phyloP scores from a whole-genome alignment of 2,888 invertebrate species.

The Xanthorhoe spadicearia region DNA sequence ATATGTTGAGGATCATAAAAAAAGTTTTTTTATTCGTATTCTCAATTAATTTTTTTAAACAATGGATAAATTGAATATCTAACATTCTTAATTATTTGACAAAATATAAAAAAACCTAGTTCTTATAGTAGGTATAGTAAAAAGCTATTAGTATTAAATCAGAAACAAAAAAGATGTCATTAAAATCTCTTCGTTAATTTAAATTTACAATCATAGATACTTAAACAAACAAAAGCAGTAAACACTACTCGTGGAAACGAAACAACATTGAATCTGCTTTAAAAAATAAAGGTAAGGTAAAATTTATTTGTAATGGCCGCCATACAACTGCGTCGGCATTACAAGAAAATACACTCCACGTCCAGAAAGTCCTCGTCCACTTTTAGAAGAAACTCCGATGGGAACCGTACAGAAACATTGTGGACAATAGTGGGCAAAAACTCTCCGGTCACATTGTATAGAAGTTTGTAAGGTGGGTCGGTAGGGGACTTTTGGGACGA shows the following conservation, averaged over 20 bases:
- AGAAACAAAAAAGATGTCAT: neutral
- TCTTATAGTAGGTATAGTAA: no score
- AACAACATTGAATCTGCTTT: conserved; percentile 63
- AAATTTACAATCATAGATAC: conserved; percentile 19
- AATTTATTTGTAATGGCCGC: conserved; percentile 78
- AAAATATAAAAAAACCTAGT: no score
- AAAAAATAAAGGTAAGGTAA: conserved; percentile 69
- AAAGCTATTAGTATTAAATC: neutral
- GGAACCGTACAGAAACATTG: conserved; percentile 49
- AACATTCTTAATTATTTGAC: no score
- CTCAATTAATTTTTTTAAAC: no score
- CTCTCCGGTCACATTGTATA: conserved; percentile 41
- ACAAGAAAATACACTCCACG: conserved; percentile 73
- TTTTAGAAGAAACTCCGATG: conserved; percentile 48
- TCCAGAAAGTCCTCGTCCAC: conserved; percentile 55
- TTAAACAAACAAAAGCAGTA: conserved; percentile 47
- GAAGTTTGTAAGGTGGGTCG: conserved; percentile 47
- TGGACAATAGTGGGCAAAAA: conserved; percentile 52
- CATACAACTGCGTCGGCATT: conserved; percentile 66
- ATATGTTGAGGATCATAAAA: no score
- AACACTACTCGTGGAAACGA: conserved; percentile 45
- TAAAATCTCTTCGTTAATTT: conserved; percentile 26
- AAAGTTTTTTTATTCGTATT: no score
- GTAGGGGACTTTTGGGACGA: conserved; percentile 65
- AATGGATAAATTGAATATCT: no score